Evolutionary conservation across 2,797 vertebrate genomes (phyloP).

Genomic region (Iguana delicatissima): DNA sequence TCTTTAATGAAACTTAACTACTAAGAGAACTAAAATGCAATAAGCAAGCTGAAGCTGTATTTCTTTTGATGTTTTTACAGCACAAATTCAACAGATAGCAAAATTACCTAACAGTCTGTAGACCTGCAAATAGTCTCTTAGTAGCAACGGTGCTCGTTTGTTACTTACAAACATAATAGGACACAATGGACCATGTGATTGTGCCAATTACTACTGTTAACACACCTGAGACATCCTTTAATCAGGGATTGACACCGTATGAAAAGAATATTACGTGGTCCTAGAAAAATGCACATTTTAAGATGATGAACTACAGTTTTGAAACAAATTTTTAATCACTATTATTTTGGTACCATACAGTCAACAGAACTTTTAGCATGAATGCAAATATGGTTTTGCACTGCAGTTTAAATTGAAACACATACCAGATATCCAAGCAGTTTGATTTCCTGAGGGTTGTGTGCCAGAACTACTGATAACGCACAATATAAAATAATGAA

Average conservation of each 20-base stretch:
- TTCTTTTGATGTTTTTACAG: not conserved
- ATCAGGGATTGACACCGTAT: not conserved
- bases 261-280: not conserved
- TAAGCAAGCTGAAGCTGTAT: not conserved
- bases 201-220: not conserved
- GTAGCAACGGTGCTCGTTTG: constrained; percentile 23
- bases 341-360: not conserved
- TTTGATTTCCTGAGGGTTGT: not conserved
- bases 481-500: no score
- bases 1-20: not conserved
- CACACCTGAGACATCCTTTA: constrained; percentile 17
- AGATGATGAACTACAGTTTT: not conserved
- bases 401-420: not conserved
- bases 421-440: not conserved
- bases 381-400: not conserved
- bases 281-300: not conserved
- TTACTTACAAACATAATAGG: constrained; percentile 21
- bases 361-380: not conserved
- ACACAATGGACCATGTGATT: not conserved
- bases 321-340: not conserved
- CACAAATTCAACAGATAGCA: not conserved
- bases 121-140: not conserved
- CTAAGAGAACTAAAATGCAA: not conserved
- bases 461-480: no score
- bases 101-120: not conserved